Evolutionary conservation across 2,888 invertebrate genomes (phyloP).

Genomic region (Andrena chrysosceles): DNA sequence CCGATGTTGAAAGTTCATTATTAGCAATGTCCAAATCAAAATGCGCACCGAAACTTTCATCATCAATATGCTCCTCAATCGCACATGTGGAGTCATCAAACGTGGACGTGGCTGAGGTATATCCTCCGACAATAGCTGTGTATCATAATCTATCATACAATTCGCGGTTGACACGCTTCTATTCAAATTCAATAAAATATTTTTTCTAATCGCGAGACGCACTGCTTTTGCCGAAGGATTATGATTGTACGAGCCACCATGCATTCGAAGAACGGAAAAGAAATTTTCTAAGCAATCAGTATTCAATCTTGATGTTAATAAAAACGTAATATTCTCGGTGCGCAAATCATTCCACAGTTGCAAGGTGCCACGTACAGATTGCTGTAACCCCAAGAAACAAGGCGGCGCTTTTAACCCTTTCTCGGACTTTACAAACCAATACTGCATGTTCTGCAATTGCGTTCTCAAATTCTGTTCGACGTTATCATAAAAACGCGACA

Average conservation of each 20-base stretch:
- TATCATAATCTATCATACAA: background rate
- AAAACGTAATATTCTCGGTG: too few species aligned
- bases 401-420: background rate
- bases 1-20: background rate
- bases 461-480: background rate
- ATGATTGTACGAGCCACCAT: too few species aligned
- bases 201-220: background rate
- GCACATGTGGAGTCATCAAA: background rate
- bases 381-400: constrained; percentile 11
- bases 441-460: too few species aligned
- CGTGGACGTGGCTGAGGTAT: background rate
- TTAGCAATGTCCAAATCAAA: background rate
- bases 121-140: background rate
- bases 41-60: background rate
- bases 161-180: background rate
- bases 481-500: too few species aligned
- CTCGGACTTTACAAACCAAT: too few species aligned
- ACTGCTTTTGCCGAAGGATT: too few species aligned
- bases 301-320: too few species aligned
- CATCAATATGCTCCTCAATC: background rate
- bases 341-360: too few species aligned
- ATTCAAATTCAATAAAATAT: background rate
- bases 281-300: too few species aligned
- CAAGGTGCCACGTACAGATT: too few species aligned
- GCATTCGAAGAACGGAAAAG: too few species aligned